phyloP scores from a whole-genome alignment of 2,888 invertebrate genomes.

The Theretra japonica region DNA sequence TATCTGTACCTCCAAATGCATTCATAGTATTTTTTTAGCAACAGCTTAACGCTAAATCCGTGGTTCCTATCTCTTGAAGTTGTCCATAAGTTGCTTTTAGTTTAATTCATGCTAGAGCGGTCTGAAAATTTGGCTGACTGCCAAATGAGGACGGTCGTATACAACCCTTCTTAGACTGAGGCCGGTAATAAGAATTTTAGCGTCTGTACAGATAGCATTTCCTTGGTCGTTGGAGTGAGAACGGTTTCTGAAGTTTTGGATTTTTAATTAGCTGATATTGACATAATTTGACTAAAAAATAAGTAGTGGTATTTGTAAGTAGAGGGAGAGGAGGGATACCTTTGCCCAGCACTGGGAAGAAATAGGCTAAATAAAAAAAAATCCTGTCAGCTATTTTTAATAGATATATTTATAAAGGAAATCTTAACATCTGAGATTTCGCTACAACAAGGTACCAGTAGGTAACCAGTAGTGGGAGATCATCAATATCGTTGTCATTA shows the following conservation, averaged over 20 bases:
- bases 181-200: not conserved
- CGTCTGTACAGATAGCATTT: not conserved
- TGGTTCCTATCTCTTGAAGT: slow-evolving; percentile 14
- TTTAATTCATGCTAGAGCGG: slow-evolving; percentile 26
- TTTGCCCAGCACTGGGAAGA: too few species aligned
- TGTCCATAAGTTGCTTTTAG: slow-evolving; percentile 26
- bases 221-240: not conserved
- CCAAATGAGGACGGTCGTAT: slow-evolving; percentile 14
- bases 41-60: not conserved
- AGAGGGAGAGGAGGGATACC: too few species aligned
- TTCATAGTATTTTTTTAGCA: not conserved
- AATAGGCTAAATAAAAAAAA: too few species aligned
- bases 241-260: not conserved
- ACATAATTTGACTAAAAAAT: too few species aligned
- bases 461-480: too few species aligned
- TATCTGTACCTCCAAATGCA: not conserved
- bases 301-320: too few species aligned
- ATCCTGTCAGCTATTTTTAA: too few species aligned
- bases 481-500: too few species aligned
- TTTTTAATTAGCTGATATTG: too few species aligned
- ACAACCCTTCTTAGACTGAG: slow-evolving; percentile 10
- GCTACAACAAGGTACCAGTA: too few species aligned
- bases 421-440: too few species aligned
- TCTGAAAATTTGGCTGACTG: slow-evolving; percentile 16
- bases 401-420: too few species aligned